phyloP scores from a whole-genome alignment of 2,797 vertebrate species.

The Cuniculus paca region DNA sequence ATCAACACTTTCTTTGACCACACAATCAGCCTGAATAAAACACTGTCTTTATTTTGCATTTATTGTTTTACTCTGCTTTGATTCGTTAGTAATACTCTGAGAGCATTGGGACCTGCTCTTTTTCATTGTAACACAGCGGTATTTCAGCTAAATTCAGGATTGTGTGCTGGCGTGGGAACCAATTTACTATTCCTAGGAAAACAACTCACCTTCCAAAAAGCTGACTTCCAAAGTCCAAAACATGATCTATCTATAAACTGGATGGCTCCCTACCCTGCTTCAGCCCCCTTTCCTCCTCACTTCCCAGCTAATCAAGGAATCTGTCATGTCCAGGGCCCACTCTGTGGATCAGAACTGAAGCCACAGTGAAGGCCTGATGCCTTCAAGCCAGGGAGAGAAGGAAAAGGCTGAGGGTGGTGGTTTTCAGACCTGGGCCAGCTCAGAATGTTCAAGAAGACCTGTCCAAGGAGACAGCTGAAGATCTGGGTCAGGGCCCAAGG shows the following conservation, averaged over 20 bases:
- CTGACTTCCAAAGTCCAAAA: constrained; percentile 37
- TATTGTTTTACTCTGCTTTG: not conserved
- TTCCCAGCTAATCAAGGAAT: not conserved
- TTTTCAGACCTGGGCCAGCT: not conserved
- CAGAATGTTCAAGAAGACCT: not conserved
- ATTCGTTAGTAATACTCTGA: not conserved
- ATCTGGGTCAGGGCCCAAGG: not conserved
- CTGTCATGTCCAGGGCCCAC: not conserved
- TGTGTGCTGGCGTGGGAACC: not conserved
- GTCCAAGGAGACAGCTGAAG: not conserved
- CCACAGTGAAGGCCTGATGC: not conserved
- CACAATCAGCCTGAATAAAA: not conserved
- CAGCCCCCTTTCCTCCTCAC: not conserved
- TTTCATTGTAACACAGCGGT: not conserved
- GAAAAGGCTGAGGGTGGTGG: not conserved
- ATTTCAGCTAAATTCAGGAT: constrained; percentile 41
- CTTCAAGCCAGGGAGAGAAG: not conserved
- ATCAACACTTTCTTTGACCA: not conserved
- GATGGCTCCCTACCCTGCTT: not conserved
- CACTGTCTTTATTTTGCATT: not conserved
- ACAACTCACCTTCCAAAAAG: constrained; percentile 8
- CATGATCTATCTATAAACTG: not conserved
- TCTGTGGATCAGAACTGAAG: not conserved
- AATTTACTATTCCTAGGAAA: not conserved
- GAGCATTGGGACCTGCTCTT: not conserved